Evolutionary conservation across 2,797 vertebrate genomes (phyloP), one percentile per base, ranked within the genome.

Genomic region (Anniella stebbinsi): DNA sequence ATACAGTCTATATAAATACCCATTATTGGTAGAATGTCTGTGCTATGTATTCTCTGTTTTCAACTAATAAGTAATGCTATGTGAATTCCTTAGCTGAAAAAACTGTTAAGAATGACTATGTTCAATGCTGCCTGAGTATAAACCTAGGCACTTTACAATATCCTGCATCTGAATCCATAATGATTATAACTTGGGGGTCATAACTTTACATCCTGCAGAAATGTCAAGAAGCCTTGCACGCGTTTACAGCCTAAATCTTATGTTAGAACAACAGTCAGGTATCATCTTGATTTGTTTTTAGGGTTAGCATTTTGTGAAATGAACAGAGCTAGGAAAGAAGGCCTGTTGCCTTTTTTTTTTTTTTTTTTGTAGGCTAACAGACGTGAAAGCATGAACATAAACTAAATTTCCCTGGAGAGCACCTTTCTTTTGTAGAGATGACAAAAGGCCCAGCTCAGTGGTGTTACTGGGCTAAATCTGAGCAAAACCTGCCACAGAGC

Each of bases 361-460:
- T 86, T 77, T 30, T 33, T 91, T 93, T 94, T 90, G 86, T 57
- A 91, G 91, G 92, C 93, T 96, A 45, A 91, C 33, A 91, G 87
- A 95, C 94, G 80, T 93, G 88, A 95, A 96, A 90, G 78, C 84
- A 86, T 91, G 91, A 93, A 81, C 93, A 93, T 69, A 93, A 91
- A 96, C 92, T 77, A 95, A 95, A 95, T 95, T 94, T 95, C 95
- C 93, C 92, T 3, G 36, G 92, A 90, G 95, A 96, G 57, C 0
- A 91, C 0, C 93, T 93, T 93, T 95, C 92, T 96, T 90, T 88
- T 89, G 77, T 45, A 89, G 87, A 94, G 91, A 97, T 85, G 95
- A 95, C 94, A 94, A 90, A 93, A 87, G 66, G 75, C 82, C 89
- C 80, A 94, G 89, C 63, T 45, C 60, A 92, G 89, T 73, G 87